These are phyloP conservation scores for Eupeodes corollae DNA, from an alignment of 1,140 invertebrate species.

Conservation along the genomic window DNA sequence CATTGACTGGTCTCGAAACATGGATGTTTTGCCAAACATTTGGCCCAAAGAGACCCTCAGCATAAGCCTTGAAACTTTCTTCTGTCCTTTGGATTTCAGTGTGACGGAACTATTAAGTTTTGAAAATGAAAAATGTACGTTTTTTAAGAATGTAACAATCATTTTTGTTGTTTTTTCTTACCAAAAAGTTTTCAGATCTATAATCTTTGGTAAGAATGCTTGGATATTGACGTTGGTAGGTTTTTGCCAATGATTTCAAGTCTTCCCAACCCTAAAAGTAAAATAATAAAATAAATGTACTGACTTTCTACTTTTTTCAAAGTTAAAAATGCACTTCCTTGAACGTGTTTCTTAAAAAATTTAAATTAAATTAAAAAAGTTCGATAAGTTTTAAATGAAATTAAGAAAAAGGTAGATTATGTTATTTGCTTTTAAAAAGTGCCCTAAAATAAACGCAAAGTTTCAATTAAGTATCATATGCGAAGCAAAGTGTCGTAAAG, in stretches of 20 bases:
- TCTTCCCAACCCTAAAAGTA: slow-evolving; percentile 44
- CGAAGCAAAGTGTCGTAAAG: too few relatives aligned
- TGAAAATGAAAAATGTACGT: neutral
- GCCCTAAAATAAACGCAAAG: too few relatives aligned
- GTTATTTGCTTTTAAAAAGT: too few relatives aligned
- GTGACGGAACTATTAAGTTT: slow-evolving; percentile 46
- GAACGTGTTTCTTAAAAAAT: too few relatives aligned
- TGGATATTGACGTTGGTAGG: slow-evolving; percentile 46
- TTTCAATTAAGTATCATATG: too few relatives aligned
- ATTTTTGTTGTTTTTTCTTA: slow-evolving; percentile 3
- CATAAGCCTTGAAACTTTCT: slow-evolving; percentile 54
- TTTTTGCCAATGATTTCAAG: slow-evolving; percentile 46
- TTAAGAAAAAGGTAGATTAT: too few relatives aligned
- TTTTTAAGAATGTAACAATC: neutral
- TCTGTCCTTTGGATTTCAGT: slow-evolving; percentile 52
- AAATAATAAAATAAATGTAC: neutral
- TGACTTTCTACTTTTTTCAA: too few relatives aligned
- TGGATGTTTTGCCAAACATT: slow-evolving; percentile 34
- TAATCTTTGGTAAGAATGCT: slow-evolving; percentile 18
- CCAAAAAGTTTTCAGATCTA: slow-evolving; percentile 23
- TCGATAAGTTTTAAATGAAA: too few relatives aligned
- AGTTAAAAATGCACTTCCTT: too few relatives aligned
- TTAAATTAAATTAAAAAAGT: too few relatives aligned
- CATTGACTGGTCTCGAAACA: slow-evolving; percentile 14
- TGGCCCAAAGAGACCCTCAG: slow-evolving; percentile 51